Conservation (phyloP, 2,797 vertebrate genomes). For the Heliangelus exortis region DNA sequence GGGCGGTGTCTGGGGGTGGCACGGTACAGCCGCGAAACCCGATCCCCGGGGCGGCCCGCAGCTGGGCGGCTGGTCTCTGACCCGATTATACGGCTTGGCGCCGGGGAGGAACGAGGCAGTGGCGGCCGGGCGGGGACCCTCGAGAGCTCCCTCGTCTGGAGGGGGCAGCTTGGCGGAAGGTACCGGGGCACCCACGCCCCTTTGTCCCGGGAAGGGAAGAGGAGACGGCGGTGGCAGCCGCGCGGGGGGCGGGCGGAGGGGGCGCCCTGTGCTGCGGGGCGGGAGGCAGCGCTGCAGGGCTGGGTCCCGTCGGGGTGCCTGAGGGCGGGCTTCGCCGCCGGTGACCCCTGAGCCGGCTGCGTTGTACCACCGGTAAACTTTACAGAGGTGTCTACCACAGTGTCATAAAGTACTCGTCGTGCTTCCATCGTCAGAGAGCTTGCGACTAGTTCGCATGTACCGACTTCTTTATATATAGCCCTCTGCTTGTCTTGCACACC, state of each 20-base stretch:
- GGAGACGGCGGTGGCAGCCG: background rate
- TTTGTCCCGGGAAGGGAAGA: no score
- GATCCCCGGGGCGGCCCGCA: background rate
- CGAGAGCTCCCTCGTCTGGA: background rate
- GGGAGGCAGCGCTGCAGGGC: no score
- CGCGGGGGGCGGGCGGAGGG: background rate
- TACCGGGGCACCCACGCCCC: background rate
- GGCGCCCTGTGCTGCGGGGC: no score
- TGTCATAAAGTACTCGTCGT: fast-evolving
- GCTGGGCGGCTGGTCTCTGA: background rate
- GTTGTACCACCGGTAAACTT: no score
- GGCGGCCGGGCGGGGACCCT: no score
- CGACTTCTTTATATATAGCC: fast-evolving
- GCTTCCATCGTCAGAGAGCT: background rate
- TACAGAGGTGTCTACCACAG: background rate
- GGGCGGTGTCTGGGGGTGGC: background rate
- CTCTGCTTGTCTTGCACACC: background rate
- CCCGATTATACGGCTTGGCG: background rate
- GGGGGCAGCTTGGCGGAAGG: background rate
- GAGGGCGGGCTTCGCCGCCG: no score
- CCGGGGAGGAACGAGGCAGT: background rate
- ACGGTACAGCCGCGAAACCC: background rate
- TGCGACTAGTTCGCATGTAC: fast-evolving
- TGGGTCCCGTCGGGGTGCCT: no score
- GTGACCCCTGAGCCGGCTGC: no score